Evolutionary conservation across 2,113 vertebrate species (phyloP).

Genomic region (Lepidothrix coronata): DNA sequence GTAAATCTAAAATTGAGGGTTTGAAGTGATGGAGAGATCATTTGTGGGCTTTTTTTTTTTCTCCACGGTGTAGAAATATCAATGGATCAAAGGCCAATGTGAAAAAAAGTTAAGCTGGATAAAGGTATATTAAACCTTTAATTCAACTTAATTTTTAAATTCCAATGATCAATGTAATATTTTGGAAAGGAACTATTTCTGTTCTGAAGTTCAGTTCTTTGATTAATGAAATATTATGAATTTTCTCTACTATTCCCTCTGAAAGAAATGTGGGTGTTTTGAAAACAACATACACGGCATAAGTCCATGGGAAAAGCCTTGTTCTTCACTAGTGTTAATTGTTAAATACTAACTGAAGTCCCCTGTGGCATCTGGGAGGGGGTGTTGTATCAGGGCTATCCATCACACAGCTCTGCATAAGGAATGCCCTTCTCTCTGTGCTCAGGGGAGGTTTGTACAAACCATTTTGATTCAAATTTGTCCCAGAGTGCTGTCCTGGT

Average conservation of each 20-base stretch:
- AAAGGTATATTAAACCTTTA: not conserved
- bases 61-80: not conserved
- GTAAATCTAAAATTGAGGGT: not conserved
- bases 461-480: not conserved
- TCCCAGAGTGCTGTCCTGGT: no score
- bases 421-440: not conserved
- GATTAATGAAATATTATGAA: not conserved
- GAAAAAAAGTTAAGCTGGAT: not conserved
- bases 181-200: not conserved
- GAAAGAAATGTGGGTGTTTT: not conserved
- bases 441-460: rapidly evolving
- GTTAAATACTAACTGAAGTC: no score
- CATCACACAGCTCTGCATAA: not conserved
- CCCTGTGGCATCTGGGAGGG: no score
- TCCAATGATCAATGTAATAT: not conserved
- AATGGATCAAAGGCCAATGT: not conserved
- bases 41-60: not conserved
- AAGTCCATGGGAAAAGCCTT: not conserved
- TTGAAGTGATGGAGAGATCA: not conserved
- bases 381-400: no score
- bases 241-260: not conserved
- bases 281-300: not conserved
- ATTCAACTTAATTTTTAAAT: not conserved
- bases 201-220: not conserved
- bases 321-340: not conserved